These are phyloP conservation scores for Dicyrtomina minuta DNA, from an alignment of 2,888 invertebrate species.

Conservation along the genomic window DNA sequence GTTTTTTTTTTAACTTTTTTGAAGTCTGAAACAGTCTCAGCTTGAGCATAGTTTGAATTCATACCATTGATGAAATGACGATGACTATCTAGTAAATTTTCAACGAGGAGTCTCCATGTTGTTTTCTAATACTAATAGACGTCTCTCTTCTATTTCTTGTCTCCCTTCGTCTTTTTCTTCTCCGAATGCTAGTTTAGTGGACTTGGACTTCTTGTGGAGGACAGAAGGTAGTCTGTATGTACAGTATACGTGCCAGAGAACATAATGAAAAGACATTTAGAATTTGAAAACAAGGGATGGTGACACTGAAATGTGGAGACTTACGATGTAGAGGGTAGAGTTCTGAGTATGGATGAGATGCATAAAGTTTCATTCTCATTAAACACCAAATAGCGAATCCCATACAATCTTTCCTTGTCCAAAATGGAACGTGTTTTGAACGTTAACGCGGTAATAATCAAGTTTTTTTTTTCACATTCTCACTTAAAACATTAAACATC, in stretches of 20 bases:
- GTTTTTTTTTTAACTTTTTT: not conserved
- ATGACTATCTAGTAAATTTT: constrained; percentile 19
- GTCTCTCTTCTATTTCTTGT: too few species aligned
- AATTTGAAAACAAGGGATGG: not conserved
- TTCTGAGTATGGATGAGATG: not conserved
- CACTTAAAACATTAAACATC: too few species aligned
- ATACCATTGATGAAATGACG: constrained; percentile 27
- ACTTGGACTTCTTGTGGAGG: too few species aligned
- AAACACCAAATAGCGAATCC: not conserved
- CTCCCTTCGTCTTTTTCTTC: too few species aligned
- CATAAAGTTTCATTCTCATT: too few species aligned
- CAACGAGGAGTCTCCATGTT: not conserved
- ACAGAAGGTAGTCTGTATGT: too few species aligned
- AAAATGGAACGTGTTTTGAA: constrained; percentile 9
- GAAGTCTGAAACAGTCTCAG: too few species aligned
- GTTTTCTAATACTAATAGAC: not conserved
- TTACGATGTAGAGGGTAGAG: too few species aligned
- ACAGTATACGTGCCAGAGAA: not conserved
- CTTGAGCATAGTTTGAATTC: constrained; percentile 13
- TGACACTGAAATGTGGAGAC: constrained; percentile 24
- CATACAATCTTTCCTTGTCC: not conserved
- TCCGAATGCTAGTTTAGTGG: too few species aligned
- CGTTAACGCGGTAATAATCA: not conserved
- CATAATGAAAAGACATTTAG: not conserved
- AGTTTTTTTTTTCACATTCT: too few species aligned